These are phyloP conservation scores for Heterochromis multidens DNA, from an alignment of 2,113 vertebrate species.

Conservation along the genomic window DNA sequence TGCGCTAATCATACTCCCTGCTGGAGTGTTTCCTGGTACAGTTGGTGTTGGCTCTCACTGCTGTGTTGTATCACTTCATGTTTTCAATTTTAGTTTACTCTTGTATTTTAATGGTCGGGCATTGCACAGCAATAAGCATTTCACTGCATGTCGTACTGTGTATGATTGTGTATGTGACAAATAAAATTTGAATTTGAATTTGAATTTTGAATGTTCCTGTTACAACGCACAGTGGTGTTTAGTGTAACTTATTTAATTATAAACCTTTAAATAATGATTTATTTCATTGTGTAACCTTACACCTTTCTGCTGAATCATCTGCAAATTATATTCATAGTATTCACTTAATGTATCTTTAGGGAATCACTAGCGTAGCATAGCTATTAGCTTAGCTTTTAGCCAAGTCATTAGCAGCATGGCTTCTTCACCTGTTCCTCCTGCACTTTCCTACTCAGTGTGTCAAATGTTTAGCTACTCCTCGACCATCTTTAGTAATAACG, in stretches of 20 bases:
- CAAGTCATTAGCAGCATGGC: no score
- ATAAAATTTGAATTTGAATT: no score
- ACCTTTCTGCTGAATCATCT: not conserved
- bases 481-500: not conserved
- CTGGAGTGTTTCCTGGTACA: not conserved
- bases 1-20: not conserved
- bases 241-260: not conserved
- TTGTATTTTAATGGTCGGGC: no score
- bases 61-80: not conserved
- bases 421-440: not conserved
- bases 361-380: not conserved
- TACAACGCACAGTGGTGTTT: no score
- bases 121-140: no score
- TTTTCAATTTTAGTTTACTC: no score
- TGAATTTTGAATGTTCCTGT: no score
- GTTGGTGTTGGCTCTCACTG: not conserved
- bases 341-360: rapidly evolving
- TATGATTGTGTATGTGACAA: no score
- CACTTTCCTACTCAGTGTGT: not conserved
- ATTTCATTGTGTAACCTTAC: not conserved
- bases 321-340: not conserved
- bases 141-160: no score
- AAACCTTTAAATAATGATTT: not conserved
- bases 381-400: no score
- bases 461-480: not conserved